Conservation (phyloP, 2,113 vertebrate genomes). For the Irena cyanogastra region DNA sequence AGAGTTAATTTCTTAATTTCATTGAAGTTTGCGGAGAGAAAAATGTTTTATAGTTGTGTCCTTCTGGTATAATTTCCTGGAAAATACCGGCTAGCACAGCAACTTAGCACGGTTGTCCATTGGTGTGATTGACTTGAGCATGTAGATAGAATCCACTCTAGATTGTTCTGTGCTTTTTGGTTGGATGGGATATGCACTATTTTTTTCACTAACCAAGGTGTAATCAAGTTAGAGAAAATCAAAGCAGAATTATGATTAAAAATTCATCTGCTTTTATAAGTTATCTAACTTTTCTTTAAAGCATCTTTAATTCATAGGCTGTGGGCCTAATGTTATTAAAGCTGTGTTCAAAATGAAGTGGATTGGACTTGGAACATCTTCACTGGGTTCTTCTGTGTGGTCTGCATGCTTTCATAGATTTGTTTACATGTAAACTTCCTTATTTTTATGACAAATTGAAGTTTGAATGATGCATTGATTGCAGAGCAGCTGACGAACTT, state of each 20-base stretch:
- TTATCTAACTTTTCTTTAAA: background rate
- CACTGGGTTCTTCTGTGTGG: background rate
- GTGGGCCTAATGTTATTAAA: background rate
- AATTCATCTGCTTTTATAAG: background rate
- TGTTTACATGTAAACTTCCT: background rate
- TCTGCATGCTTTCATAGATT: background rate
- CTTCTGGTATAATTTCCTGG: background rate
- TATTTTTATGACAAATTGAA: background rate
- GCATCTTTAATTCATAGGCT: background rate
- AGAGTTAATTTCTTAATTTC: background rate
- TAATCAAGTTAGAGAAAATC: background rate
- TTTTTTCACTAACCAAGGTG: background rate
- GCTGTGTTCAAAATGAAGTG: background rate
- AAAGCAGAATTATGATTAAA: background rate
- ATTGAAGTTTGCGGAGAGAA: background rate
- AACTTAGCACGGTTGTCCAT: background rate
- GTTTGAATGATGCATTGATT: background rate
- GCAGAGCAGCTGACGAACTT: background rate
- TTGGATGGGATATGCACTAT: background rate
- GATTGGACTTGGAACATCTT: background rate
- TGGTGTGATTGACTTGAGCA: background rate
- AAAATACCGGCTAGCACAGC: background rate
- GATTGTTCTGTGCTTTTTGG: background rate
- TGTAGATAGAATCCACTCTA: background rate
- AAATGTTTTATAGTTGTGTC: background rate